A percentile compares a stretch with the other conserved stretches of the same genome.
Conservation (phyloP, 2,113 vertebrate species). For the Spea bombifrons region DNA sequence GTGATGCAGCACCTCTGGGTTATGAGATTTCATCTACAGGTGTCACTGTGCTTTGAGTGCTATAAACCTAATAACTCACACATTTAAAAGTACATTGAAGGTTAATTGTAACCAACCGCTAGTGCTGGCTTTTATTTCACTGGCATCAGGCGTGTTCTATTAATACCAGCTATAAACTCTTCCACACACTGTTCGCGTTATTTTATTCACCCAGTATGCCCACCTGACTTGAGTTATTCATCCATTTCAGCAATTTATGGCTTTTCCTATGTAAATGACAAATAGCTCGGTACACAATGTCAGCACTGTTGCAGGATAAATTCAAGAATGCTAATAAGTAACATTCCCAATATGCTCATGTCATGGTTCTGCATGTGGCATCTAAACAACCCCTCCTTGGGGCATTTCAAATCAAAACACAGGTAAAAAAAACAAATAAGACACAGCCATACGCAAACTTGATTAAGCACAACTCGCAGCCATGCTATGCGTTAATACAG, state of each 20-base stretch:
- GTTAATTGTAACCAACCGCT: not conserved
- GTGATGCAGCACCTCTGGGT: not conserved
- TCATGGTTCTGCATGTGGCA: constrained; percentile 29
- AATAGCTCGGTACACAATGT: constrained; percentile 24
- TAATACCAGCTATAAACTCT: constrained; percentile 4
- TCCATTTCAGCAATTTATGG: constrained; percentile 33
- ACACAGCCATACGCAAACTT: constrained; percentile 8
- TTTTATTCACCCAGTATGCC: constrained; percentile 15
- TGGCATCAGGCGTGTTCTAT: constrained; percentile 18
- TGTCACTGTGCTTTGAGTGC: not conserved
- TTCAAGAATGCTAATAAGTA: constrained; percentile 40
- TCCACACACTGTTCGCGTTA: not conserved
- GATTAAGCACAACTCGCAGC: constrained; percentile 13
- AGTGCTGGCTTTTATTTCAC: constrained; percentile 11
- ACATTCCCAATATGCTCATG: constrained; percentile 32
- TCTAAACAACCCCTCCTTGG: constrained; percentile 1
- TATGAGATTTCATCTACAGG: constrained; percentile 18
- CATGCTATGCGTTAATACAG: constrained; percentile 28
- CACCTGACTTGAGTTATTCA: constrained; percentile 26
- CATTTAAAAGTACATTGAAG: constrained; percentile 18
- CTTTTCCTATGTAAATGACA: constrained; percentile 40
- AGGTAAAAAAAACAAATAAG: constrained; percentile 4
- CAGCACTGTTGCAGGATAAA: constrained; percentile 33
- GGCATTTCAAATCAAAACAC: constrained; percentile 34
- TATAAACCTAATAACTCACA: constrained; percentile 7